Percentiles rank a stretch among this genome's conserved stretches.
Conservation (phyloP, 2,888 invertebrate species). For the Ametastegia equiseti region DNA sequence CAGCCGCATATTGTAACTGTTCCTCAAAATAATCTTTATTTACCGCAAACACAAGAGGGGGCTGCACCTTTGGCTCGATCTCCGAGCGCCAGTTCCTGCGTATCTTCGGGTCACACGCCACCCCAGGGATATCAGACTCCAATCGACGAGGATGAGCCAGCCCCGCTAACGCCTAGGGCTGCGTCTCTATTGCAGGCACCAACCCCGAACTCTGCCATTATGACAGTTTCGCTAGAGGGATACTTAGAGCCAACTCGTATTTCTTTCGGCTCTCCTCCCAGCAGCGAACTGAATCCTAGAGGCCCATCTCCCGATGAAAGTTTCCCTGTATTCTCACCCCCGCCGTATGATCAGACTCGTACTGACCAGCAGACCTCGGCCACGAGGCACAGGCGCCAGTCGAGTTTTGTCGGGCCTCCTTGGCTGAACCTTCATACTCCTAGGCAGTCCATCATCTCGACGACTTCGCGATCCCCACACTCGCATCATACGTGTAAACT, state of each 20-base stretch:
- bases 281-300: slow-evolving; percentile 84
- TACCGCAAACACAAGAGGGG: slow-evolving; percentile 61
- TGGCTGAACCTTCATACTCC: slow-evolving; percentile 80
- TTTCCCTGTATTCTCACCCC: slow-evolving; percentile 91
- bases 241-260: slow-evolving; percentile 91
- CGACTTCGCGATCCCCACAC: slow-evolving; percentile 85
- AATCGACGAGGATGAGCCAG: slow-evolving; percentile 78
- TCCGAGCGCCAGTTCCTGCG: slow-evolving; percentile 80
- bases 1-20: neutral
- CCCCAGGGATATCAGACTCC: slow-evolving; percentile 89
- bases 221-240: slow-evolving; percentile 90
- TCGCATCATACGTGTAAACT: slow-evolving; percentile 95
- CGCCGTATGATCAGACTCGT: slow-evolving; percentile 79
- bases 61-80: slow-evolving; percentile 78
- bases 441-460: slow-evolving; percentile 87
- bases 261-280: slow-evolving; percentile 88
- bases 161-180: slow-evolving; percentile 78
- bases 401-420: slow-evolving; percentile 77
- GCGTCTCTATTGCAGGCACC: slow-evolving; percentile 81
- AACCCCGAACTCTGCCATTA: slow-evolving; percentile 90
- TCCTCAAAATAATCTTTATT: slow-evolving; percentile 26
- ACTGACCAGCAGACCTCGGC: slow-evolving; percentile 64
- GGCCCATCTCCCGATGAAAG: slow-evolving; percentile 88
- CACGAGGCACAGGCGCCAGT: slow-evolving; percentile 69
- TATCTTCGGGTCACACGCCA: slow-evolving; percentile 81